Percentiles rank a stretch among this genome's conserved stretches.
Evolutionary conservation across 1,140 invertebrate species (phyloP).

Genomic region (Drosophila nigrodunni): DNA sequence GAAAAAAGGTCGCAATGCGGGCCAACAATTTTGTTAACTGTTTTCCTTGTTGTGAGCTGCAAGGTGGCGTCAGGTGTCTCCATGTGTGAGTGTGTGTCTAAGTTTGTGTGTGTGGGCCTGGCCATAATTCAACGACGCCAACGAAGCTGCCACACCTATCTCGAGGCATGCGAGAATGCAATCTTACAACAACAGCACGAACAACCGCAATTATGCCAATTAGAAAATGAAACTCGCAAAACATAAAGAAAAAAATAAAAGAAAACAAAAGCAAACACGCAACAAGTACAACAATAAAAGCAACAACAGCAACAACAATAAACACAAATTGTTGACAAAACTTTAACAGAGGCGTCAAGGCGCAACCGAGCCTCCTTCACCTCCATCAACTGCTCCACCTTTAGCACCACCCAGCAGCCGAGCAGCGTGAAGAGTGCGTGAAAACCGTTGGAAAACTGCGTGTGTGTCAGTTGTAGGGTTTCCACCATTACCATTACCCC

Average conservation of each 20-base stretch:
- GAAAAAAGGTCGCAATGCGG: slow-evolving; percentile 48
- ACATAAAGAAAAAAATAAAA: slow-evolving; percentile 14
- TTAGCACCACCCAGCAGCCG: not conserved
- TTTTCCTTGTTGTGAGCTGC: slow-evolving; percentile 13
- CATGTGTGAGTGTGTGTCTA: not conserved
- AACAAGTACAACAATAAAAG: slow-evolving; percentile 61
- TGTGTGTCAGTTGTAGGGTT: slow-evolving; percentile 58
- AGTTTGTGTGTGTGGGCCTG: slow-evolving; percentile 33
- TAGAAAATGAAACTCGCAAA: slow-evolving; percentile 74
- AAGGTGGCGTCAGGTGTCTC: slow-evolving; percentile 18
- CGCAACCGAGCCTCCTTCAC: slow-evolving; percentile 44
- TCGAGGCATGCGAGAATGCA: slow-evolving; percentile 75
- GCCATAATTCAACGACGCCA: slow-evolving; percentile 65
- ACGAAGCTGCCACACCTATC: slow-evolving; percentile 57
- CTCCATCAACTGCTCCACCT: not conserved
- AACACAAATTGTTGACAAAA: slow-evolving; percentile 64
- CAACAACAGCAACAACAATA: slow-evolving; percentile 28
- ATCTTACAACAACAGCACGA: slow-evolving; percentile 24
- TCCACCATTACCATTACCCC: slow-evolving; percentile 13
- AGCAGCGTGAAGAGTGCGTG: slow-evolving; percentile 62
- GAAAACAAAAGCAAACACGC: slow-evolving; percentile 48
- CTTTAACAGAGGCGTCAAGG: slow-evolving; percentile 65
- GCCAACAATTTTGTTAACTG: slow-evolving; percentile 31
- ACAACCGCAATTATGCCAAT: slow-evolving; percentile 85
- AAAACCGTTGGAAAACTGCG: slow-evolving; percentile 71